These are phyloP conservation scores for Aphrophora alni DNA, from an alignment of 2,888 invertebrate species.

Conservation along the genomic window DNA sequence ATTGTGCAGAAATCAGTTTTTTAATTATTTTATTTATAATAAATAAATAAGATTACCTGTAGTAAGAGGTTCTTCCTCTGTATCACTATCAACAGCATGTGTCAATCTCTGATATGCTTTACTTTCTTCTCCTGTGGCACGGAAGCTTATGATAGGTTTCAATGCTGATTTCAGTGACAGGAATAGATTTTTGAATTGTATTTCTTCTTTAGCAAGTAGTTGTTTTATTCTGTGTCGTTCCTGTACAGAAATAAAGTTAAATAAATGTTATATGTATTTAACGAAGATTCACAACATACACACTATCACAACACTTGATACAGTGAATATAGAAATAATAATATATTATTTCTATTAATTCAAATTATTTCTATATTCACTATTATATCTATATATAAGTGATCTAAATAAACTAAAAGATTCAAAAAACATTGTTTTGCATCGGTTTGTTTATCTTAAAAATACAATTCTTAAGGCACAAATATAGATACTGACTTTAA, in stretches of 20 bases:
- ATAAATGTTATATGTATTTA: conserved; percentile 16
- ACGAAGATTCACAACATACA: too few species aligned
- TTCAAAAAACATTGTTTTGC: too few species aligned
- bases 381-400: too few species aligned
- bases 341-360: neutral
- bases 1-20: too few species aligned
- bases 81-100: conserved; percentile 14
- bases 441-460: too few species aligned
- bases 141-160: conserved; percentile 73
- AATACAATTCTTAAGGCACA: too few species aligned
- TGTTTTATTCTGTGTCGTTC: conserved; percentile 69
- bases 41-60: too few species aligned
- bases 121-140: conserved; percentile 55
- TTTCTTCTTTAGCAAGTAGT: conserved; percentile 76
- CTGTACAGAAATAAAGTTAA: conserved; percentile 56
- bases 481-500: too few species aligned
- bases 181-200: conserved; percentile 76
- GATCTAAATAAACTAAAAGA: too few species aligned
- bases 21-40: too few species aligned
- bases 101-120: conserved; percentile 21
- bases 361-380: too few species aligned
- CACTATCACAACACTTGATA: neutral
- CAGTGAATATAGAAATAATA: neutral
- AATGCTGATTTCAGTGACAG: conserved; percentile 77
- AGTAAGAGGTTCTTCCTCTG: conserved; percentile 34